These are phyloP conservation scores for Rhombomys opimus DNA, from an alignment of 2,113 vertebrate species.

Conservation along the genomic window DNA sequence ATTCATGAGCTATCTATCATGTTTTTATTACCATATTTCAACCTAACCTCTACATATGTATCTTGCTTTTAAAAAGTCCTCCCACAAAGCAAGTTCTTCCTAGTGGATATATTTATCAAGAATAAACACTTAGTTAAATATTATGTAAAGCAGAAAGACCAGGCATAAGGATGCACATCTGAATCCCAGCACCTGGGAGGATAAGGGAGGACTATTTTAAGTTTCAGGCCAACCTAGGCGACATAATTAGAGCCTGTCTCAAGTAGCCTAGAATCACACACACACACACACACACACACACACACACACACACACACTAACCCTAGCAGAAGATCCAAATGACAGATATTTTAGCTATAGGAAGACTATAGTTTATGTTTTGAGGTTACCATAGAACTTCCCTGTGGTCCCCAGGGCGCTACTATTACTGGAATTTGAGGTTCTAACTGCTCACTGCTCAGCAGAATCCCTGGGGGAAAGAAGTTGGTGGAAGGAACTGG, in stretches of 20 bases:
- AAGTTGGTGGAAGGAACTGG: background rate
- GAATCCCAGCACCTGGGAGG: background rate
- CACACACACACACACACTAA: no score
- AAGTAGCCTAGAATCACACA: background rate
- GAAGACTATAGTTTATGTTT: background rate
- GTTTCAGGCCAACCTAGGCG: background rate
- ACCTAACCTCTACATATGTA: background rate
- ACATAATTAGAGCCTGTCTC: background rate
- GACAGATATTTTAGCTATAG: background rate
- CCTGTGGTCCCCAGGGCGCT: background rate
- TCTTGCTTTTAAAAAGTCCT: slow-evolving; percentile 38
- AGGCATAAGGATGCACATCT: background rate
- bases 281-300: background rate
- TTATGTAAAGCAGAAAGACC: background rate
- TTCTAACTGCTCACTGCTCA: background rate
- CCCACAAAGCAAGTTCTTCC: background rate
- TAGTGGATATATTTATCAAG: background rate
- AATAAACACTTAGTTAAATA: background rate
- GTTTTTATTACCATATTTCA: slow-evolving; percentile 27
- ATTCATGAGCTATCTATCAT: background rate
- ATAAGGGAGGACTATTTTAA: background rate
- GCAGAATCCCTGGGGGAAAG: background rate
- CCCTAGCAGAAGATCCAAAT: background rate
- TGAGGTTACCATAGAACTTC: background rate
- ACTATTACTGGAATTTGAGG: background rate